phyloP scores from a whole-genome alignment of 2,113 vertebrate species.

The Tapirus terrestris region DNA sequence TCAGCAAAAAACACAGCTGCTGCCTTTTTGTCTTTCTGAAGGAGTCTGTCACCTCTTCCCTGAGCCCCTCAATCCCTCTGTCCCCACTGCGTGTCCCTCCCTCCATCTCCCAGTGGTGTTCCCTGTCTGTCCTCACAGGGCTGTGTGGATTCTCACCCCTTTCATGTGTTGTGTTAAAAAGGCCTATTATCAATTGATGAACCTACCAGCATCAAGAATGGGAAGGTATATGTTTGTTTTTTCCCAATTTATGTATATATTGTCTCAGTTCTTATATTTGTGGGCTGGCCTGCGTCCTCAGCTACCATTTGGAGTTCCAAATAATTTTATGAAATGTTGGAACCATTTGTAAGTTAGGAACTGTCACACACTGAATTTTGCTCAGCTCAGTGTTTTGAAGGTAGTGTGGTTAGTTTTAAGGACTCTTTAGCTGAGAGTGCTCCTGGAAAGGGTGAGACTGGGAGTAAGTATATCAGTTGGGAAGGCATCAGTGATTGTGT shows the following conservation, averaged over 20 bases:
- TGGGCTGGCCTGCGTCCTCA: neutral
- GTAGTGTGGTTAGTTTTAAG: neutral
- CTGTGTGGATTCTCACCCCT: neutral
- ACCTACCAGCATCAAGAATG: neutral
- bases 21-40: neutral
- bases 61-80: neutral
- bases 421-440: neutral
- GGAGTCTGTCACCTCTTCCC: accelerated
- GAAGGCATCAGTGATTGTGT: accelerated
- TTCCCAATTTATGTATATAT: accelerated
- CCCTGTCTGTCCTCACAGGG: accelerated
- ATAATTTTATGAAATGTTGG: neutral
- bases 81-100: accelerated
- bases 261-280: neutral
- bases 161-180: accelerated
- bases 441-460: neutral
- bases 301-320: neutral
- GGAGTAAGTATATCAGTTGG: accelerated
- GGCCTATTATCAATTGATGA: neutral
- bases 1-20: neutral
- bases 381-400: neutral
- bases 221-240: neutral
- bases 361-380: neutral
- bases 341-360: neutral
- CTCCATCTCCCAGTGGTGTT: accelerated